Conservation (phyloP, 2,888 invertebrate species). For the Unio pictorum region DNA sequence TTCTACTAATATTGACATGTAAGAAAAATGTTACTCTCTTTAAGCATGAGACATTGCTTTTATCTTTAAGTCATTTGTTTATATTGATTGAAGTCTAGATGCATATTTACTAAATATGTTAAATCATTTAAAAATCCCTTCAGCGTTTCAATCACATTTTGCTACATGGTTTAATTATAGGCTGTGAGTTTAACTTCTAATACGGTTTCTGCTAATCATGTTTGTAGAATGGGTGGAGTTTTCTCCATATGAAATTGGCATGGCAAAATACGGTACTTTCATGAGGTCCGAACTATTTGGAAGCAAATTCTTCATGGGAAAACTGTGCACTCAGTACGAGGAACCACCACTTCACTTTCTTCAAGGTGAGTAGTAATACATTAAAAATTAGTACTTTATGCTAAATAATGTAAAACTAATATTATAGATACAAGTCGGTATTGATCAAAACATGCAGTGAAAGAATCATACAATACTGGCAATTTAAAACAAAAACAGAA, state of each 20-base stretch:
- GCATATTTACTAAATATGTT: background rate
- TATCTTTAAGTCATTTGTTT: too few species aligned
- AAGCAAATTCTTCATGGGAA: slow-evolving; percentile 71
- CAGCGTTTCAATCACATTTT: background rate
- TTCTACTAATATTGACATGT: too few species aligned
- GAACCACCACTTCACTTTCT: slow-evolving; percentile 73
- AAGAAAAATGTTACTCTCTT: too few species aligned
- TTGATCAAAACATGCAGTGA: too few species aligned
- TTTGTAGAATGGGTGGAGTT: slow-evolving; percentile 73
- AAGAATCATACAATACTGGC: too few species aligned
- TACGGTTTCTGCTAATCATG: background rate
- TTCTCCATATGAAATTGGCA: slow-evolving; percentile 73
- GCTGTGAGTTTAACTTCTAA: background rate
- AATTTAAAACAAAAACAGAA: too few species aligned
- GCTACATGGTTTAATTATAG: background rate
- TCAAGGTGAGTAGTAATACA: slow-evolving; percentile 58
- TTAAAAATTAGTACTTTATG: too few species aligned
- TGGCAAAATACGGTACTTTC: slow-evolving; percentile 73
- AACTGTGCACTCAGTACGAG: slow-evolving; percentile 64
- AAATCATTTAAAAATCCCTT: background rate
- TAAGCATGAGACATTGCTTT: too few species aligned
- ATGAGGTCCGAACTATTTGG: slow-evolving; percentile 71
- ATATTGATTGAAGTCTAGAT: background rate
- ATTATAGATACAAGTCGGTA: too few species aligned
- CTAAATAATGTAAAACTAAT: too few species aligned